Percentiles rank a stretch among this genome's conserved stretches.
Conservation (phyloP, 2,113 vertebrate genomes). For the Nycticebus coucang region DNA sequence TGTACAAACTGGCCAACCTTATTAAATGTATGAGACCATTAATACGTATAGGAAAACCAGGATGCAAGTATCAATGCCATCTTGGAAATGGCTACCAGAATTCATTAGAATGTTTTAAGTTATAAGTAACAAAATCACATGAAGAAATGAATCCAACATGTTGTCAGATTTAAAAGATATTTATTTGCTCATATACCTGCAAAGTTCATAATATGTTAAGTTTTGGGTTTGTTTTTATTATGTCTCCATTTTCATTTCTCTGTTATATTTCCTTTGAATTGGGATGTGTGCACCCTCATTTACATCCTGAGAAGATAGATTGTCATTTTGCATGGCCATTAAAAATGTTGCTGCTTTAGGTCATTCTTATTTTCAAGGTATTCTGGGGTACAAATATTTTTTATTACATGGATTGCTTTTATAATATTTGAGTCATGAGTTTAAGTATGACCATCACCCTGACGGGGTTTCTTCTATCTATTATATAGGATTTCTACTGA, state of each 20-base stretch:
- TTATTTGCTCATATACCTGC: neutral
- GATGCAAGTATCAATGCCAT: neutral
- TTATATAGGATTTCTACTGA: too few relatives aligned
- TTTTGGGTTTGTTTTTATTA: neutral
- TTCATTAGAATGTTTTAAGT: neutral
- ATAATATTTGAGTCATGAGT: too few relatives aligned
- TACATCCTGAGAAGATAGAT: neutral
- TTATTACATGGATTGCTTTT: too few relatives aligned
- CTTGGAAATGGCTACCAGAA: neutral
- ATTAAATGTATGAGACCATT: neutral
- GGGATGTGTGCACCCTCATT: neutral
- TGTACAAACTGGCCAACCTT: neutral
- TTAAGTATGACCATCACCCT: too few relatives aligned
- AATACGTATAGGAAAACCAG: neutral
- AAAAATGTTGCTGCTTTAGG: neutral
- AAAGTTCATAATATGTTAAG: neutral
- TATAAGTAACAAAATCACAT: neutral
- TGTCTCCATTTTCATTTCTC: neutral
- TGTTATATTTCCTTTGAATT: neutral
- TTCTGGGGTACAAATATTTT: too few relatives aligned
- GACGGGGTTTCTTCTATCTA: too few relatives aligned
- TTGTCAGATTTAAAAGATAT: neutral
- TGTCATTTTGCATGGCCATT: neutral
- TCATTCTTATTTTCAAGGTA: neutral
- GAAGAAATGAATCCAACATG: neutral